Conservation (phyloP, 2,888 invertebrate genomes). For the Xestia rhomboidea region DNA sequence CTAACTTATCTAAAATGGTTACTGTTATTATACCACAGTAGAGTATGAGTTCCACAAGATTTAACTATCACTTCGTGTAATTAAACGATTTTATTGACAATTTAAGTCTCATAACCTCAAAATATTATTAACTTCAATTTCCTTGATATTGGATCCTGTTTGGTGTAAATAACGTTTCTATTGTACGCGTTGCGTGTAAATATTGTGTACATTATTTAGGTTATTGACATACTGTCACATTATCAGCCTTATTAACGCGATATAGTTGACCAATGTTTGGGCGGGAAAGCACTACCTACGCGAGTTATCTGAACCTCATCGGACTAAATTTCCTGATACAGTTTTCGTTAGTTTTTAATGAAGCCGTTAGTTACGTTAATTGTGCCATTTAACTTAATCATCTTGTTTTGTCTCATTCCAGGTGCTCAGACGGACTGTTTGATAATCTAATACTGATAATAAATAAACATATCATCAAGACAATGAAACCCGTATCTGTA, state of each 20-base stretch:
- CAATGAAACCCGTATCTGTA: slow-evolving; percentile 76
- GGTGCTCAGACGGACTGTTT: slow-evolving; percentile 44
- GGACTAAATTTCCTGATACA: neutral
- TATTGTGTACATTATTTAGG: slow-evolving; percentile 3
- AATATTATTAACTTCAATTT: slow-evolving; percentile 60
- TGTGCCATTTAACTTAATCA: neutral
- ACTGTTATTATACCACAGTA: neutral
- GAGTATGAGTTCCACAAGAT: slow-evolving; percentile 21
- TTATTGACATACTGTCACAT: slow-evolving; percentile 29
- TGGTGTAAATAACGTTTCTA: slow-evolving; percentile 15
- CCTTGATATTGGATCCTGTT: slow-evolving; percentile 39
- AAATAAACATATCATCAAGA: slow-evolving; percentile 45
- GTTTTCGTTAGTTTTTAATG: neutral
- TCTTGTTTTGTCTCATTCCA: slow-evolving; percentile 52
- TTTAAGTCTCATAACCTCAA: slow-evolving; percentile 62
- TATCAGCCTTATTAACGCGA: slow-evolving; percentile 23
- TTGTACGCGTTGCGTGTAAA: slow-evolving; percentile 13
- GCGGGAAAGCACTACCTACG: slow-evolving; percentile 76
- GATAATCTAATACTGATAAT: slow-evolving; percentile 22
- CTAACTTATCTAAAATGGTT: neutral
- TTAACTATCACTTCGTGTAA: neutral
- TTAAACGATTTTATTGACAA: slow-evolving; percentile 42
- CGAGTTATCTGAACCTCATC: neutral
- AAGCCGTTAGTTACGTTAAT: neutral
- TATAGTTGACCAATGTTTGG: slow-evolving; percentile 67